A percentile compares a stretch with the other conserved stretches of the same genome.
Conservation (phyloP, 2,888 invertebrate genomes). For the Sisyra terminalis region DNA sequence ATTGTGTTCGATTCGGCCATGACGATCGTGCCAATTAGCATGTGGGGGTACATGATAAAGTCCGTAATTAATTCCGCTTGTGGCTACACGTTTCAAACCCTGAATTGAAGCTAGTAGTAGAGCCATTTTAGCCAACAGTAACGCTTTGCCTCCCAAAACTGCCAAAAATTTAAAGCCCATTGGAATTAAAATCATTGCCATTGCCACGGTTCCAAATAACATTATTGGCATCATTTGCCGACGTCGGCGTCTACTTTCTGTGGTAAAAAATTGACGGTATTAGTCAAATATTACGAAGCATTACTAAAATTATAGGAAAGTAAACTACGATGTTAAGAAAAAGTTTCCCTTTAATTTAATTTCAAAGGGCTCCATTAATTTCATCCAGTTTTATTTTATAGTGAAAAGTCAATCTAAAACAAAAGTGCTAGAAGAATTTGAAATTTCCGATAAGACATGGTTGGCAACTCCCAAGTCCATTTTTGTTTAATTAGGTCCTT, state of each 20-base stretch:
- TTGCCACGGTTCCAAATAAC: conserved; percentile 61
- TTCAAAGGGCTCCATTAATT: too few relatives aligned
- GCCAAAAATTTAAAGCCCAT: conserved; percentile 76
- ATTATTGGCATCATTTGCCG: conserved; percentile 58
- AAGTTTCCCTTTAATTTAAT: too few relatives aligned
- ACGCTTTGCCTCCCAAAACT: conserved; percentile 64
- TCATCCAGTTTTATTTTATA: too few relatives aligned
- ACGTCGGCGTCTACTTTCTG: conserved; percentile 36
- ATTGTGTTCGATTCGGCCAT: conserved; percentile 19
- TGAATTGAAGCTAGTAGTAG: conserved; percentile 63
- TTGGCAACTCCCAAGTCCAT: too few relatives aligned
- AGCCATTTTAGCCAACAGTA: conserved; percentile 67
- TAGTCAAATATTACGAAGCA: too few relatives aligned
- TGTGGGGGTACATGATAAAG: conserved; percentile 42
- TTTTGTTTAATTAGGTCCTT: too few relatives aligned
- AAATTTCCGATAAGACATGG: too few relatives aligned
- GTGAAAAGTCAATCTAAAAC: too few relatives aligned
- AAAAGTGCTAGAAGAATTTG: too few relatives aligned
- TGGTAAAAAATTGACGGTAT: too few relatives aligned
- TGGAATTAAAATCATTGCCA: conserved; percentile 60
- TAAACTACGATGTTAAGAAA: too few relatives aligned
- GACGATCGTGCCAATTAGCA: conserved; percentile 24
- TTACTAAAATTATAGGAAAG: too few relatives aligned
- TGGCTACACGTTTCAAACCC: conserved; percentile 60
- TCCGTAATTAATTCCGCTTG: conserved; percentile 59